phyloP scores from a whole-genome alignment of 2,113 vertebrate genomes.

The Phalacrocorax carbo region DNA sequence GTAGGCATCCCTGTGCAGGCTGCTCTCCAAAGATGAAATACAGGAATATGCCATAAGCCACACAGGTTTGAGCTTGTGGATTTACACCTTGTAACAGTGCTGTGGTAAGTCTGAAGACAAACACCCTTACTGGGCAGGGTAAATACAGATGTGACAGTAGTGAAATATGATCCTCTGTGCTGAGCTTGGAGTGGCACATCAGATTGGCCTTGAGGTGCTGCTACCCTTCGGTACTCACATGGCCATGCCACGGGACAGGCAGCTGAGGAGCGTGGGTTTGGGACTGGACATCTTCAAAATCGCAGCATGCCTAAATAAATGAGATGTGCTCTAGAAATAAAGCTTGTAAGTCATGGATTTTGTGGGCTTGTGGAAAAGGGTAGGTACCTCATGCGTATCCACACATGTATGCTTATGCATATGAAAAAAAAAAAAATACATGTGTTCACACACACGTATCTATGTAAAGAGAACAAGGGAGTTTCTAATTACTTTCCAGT shows the following conservation, averaged over 20 bases:
- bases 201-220: background rate
- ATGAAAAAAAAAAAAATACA: background rate
- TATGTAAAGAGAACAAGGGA: background rate
- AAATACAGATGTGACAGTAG: background rate
- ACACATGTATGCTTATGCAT: background rate
- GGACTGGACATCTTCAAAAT: background rate
- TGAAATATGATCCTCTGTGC: accelerated
- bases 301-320: background rate
- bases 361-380: background rate
- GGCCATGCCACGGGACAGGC: accelerated
- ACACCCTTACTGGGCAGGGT: background rate
- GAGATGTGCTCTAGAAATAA: background rate
- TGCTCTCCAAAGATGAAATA: background rate
- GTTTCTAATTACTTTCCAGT: background rate
- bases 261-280: background rate
- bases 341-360: background rate
- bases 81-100: background rate
- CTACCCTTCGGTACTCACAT: accelerated
- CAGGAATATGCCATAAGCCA: background rate
- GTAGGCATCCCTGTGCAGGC: background rate
- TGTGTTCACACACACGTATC: background rate
- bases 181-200: background rate
- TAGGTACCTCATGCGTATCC: background rate
- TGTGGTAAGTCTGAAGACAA: background rate
- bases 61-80: background rate